These are phyloP conservation scores for Probaryconus sp. DNA, from an alignment of 1,140 invertebrate genomes.

Conservation along the genomic window DNA sequence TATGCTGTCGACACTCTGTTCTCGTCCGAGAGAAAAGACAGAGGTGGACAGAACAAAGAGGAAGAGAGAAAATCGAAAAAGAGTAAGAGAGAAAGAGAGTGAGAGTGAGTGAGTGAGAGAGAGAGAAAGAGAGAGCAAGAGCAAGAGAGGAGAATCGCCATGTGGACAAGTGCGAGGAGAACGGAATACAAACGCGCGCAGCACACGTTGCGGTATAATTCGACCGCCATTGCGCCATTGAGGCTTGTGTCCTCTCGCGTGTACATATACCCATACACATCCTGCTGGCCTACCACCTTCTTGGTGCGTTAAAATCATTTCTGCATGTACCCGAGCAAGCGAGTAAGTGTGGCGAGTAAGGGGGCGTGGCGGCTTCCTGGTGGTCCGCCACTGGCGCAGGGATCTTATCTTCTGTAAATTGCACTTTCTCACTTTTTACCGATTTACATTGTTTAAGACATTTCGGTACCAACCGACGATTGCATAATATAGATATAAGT, in stretches of 20 bases:
- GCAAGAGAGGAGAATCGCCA: slow-evolving; percentile 15
- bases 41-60: slow-evolving; percentile 11
- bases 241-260: slow-evolving; percentile 60
- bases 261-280: slow-evolving; percentile 47
- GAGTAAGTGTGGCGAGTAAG: slow-evolving; percentile 61
- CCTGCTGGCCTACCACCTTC: slow-evolving; percentile 58
- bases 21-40: slow-evolving; percentile 49
- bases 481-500: slow-evolving; percentile 17
- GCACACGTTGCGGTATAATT: slow-evolving; percentile 59
- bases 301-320: slow-evolving; percentile 68
- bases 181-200: slow-evolving; percentile 24
- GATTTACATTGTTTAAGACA: slow-evolving; percentile 48
- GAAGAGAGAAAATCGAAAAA: slow-evolving; percentile 3
- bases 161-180: slow-evolving; percentile 7
- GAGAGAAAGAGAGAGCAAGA: slow-evolving; percentile 2
- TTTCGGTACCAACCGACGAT: slow-evolving; percentile 1
- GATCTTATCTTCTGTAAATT: slow-evolving; percentile 57
- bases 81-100: not conserved
- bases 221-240: slow-evolving; percentile 63
- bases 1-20: slow-evolving; percentile 73
- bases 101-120: not conserved
- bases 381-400: slow-evolving; percentile 74
- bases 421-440: slow-evolving; percentile 53
- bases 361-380: slow-evolving; percentile 75
- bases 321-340: slow-evolving; percentile 58